These are phyloP conservation scores for Argentina silus DNA, from an alignment of 2,797 vertebrate species.

Conservation along the genomic window DNA sequence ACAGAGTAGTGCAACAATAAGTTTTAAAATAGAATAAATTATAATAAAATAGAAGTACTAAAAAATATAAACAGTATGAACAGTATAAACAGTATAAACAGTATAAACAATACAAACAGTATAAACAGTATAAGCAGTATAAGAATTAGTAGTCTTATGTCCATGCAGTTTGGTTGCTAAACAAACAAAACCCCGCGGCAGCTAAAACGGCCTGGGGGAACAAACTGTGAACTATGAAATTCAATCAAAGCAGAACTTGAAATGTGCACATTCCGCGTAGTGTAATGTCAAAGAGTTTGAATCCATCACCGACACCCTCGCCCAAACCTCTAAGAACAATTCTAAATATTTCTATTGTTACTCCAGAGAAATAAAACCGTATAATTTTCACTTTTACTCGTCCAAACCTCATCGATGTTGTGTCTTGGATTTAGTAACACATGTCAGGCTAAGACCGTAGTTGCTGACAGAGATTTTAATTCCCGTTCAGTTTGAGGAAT, in stretches of 20 bases:
- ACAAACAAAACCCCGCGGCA: neutral
- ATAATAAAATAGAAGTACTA: no score
- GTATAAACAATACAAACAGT: no score
- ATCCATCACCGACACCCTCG: neutral
- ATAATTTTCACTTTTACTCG: neutral
- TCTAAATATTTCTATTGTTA: neutral
- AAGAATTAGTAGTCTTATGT: neutral
- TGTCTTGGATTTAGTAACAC: slow-evolving; percentile 2
- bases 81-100: no score
- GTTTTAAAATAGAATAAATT: no score
- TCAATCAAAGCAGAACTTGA: neutral
- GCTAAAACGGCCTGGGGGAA: neutral
- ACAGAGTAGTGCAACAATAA: no score
- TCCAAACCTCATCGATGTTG: slow-evolving; percentile 3
- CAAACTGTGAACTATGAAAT: neutral
- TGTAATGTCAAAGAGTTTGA: neutral
- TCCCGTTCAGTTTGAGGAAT: neutral
- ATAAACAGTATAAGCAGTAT: no score
- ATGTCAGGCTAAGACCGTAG: neutral
- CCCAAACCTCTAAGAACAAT: neutral
- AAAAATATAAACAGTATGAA: no score
- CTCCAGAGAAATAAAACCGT: neutral
- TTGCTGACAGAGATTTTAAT: neutral
- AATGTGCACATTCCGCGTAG: neutral
- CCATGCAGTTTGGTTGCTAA: neutral